Percentiles rank a stretch among this genome's conserved stretches.
phyloP scores from a whole-genome alignment of 1,140 invertebrate genomes.

The Drosophila subpulchrella region DNA sequence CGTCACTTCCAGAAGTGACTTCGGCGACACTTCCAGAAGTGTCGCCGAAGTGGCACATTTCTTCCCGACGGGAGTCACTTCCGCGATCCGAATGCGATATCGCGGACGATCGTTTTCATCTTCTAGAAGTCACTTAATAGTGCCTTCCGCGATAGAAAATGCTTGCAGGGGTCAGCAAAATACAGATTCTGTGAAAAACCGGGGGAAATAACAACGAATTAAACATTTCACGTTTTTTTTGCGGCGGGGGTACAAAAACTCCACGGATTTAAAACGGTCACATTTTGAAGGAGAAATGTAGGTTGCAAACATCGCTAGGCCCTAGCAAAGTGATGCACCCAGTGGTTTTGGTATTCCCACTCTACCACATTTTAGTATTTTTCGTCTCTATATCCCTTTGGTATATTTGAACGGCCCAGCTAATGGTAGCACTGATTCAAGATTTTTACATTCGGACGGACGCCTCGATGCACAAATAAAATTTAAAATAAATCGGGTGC shows the following conservation, averaged over 20 bases:
- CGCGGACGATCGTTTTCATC: no score
- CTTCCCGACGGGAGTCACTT: no score
- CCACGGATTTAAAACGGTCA: neutral
- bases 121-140: no score
- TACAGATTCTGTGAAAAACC: no score
- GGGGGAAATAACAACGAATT: constrained; percentile 16
- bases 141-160: no score
- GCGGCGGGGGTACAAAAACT: neutral
- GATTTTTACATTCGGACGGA: constrained; percentile 31
- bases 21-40: no score
- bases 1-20: no score
- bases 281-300: neutral
- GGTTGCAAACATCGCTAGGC: neutral
- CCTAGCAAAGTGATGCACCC: neutral
- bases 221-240: constrained; percentile 10
- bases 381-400: neutral
- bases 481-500: constrained; percentile 62
- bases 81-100: no score
- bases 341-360: neutral
- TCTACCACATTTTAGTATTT: neutral
- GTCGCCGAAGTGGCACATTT: no score
- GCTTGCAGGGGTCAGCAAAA: no score
- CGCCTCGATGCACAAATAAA: constrained; percentile 62
- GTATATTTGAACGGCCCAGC: neutral
- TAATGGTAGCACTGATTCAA: constrained; percentile 38